Base-by-base conservation (phyloP, 2,113 vertebrate genomes). In the Syrmaticus mikado region DNA sequence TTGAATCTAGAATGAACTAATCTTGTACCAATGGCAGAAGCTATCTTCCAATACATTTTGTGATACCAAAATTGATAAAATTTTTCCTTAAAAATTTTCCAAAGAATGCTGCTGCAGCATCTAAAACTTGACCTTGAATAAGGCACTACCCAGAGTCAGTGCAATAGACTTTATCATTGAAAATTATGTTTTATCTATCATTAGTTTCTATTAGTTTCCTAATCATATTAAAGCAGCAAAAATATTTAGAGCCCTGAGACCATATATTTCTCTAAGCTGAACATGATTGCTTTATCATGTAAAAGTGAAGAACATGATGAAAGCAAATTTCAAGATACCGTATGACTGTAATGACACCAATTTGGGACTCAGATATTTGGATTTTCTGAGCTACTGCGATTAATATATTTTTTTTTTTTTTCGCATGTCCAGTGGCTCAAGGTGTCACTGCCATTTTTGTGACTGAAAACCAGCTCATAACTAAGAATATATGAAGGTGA, bases 371-470 rank as follows among this genome's bases (percentile, higher is more conserved):
- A 58, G 55, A 64, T 77, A 74, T 36, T 43, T 77, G 17, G 13
- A 22, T 60, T 88, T 81, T 84, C 57, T 7, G 16, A 73, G 38
- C 48, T 14, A 68, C 13, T 65, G 38, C 13, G 4, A 52, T 27
- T 52, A 27, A 24, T 1, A 0, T 81, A 34, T 64, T 75, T 61
- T 75, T 21, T 30, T 81, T 77, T 80, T 41, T 64, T 77, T 61
- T 75, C 64, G 48, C 3, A 45, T 1, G 3, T 66, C 3, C 3
- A 30, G 58, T 85, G 40, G 61, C 71, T 50, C 89, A 40, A 55
- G 40, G 30, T 71, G 53, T 93, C 34, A 62, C 79, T 96, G 52
- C 13, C 50, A 94, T 94, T 97, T 97, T 96, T 96, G 82, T 92
- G 85, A 75, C 78, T 93, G 77, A 78, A 79, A 92, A 60, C 4